phyloP scores from a whole-genome alignment of 2,113 vertebrate species.

The Hydrochoerus hydrochaeris region DNA sequence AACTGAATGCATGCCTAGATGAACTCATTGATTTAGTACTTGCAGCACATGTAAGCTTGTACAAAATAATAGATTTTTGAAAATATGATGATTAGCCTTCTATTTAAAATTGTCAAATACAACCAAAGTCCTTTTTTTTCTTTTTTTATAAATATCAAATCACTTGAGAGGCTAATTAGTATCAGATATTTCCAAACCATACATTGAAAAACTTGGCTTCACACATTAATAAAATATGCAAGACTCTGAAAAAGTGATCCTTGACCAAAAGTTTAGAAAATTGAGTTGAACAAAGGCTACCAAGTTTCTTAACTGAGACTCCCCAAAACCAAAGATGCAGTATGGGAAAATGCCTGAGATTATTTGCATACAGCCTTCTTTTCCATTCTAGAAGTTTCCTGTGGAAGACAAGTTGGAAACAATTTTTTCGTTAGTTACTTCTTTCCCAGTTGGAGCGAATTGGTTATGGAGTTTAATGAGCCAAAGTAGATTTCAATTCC shows the following conservation, averaged over 20 bases:
- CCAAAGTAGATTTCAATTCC: background rate
- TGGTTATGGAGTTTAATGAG: background rate
- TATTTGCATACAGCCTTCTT: background rate
- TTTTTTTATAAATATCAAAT: constrained; percentile 36
- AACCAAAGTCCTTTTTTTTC: background rate
- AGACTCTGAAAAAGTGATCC: background rate
- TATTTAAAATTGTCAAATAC: background rate
- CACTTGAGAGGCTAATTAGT: background rate
- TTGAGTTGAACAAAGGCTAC: background rate
- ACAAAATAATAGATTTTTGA: background rate
- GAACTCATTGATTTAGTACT: background rate
- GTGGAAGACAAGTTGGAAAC: constrained; percentile 19
- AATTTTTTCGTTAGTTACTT: constrained; percentile 28
- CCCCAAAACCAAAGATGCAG: background rate
- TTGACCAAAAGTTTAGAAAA: background rate
- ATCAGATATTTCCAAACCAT: background rate
- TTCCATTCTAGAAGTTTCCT: constrained; percentile 1
- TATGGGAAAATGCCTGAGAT: background rate
- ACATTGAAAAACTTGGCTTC: background rate
- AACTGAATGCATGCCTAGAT: background rate
- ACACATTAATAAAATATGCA: background rate
- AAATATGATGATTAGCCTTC: background rate
- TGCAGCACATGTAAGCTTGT: background rate
- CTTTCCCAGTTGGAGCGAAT: constrained; percentile 5
- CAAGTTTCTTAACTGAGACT: background rate